Conservation (phyloP, 2,113 vertebrate genomes). For the Cariama cristata region DNA sequence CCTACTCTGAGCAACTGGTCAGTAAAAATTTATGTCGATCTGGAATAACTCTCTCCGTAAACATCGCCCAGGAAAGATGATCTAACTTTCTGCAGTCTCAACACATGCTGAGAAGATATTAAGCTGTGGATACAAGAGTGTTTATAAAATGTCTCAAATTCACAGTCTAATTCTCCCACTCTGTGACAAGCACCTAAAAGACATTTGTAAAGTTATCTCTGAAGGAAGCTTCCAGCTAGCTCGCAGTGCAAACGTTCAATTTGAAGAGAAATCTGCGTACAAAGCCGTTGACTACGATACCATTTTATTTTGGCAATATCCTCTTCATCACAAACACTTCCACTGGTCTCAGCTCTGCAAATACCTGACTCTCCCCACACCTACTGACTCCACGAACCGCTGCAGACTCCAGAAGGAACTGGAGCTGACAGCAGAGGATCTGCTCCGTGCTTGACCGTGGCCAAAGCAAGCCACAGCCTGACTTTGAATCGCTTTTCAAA, state of each 20-base stretch:
- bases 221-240: neutral
- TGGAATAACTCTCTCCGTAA: neutral
- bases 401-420: neutral
- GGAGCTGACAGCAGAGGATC: neutral
- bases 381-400: fast-evolving
- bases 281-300: neutral
- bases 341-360: neutral
- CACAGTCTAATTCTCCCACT: neutral
- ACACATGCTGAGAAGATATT: neutral
- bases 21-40: neutral
- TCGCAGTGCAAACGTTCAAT: neutral
- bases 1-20: neutral
- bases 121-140: neutral
- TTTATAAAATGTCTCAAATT: neutral
- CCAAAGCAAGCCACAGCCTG: neutral
- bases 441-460: fast-evolving
- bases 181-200: neutral
- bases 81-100: neutral
- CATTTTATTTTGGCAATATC: neutral
- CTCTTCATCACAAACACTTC: neutral
- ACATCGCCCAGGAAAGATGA: neutral
- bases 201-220: neutral
- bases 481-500: neutral
- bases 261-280: neutral
- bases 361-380: neutral